Conservation (phyloP, 2,113 vertebrate genomes). For the Vulpes lagopus region DNA sequence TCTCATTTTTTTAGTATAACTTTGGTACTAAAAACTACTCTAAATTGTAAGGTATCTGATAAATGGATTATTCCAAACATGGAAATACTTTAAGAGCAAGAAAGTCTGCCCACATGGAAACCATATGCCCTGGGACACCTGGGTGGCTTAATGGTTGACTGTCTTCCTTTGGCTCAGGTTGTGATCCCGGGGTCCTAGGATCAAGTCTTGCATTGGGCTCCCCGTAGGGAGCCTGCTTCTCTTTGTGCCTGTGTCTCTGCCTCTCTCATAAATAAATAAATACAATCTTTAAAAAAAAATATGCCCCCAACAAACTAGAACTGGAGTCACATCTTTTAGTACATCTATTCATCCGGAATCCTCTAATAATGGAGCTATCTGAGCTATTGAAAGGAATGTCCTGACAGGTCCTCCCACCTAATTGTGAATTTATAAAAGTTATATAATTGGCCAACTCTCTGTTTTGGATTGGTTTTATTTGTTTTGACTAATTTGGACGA, state of each 20-base stretch:
- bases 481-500: background rate
- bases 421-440: background rate
- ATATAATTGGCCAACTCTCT: background rate
- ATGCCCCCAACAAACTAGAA: background rate
- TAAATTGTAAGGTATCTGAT: background rate
- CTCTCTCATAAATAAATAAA: no score
- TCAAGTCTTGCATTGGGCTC: no score
- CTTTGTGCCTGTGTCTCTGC: no score
- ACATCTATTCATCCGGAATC: background rate
- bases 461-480: background rate
- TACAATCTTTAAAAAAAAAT: no score
- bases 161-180: no score
- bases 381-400: background rate
- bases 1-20: background rate
- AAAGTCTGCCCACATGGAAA: background rate
- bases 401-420: background rate
- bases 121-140: background rate
- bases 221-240: no score
- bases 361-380: background rate
- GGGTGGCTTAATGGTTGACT: no score
- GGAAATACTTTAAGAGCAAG: background rate
- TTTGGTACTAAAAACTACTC: conserved; percentile 3
- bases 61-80: background rate
- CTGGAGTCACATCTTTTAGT: background rate
- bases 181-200: no score